Evolutionary conservation across 2,888 invertebrate genomes (phyloP).

Genomic region (Luffia ferchaultella): DNA sequence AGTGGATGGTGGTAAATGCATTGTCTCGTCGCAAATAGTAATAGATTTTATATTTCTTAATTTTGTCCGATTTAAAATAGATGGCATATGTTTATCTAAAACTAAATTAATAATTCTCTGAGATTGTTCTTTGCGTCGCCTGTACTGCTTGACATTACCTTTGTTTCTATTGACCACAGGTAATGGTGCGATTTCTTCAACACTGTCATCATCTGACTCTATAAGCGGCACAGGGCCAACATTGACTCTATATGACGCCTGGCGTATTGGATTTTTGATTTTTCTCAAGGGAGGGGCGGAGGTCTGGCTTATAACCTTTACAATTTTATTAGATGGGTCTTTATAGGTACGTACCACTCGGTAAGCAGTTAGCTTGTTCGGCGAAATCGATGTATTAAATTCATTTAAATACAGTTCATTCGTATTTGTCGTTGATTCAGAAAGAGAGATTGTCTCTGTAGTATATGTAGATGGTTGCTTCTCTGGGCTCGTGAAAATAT

Average conservation of each 20-base stretch:
- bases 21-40: background rate
- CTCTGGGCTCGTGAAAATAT: constrained; percentile 12
- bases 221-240: background rate
- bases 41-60: background rate
- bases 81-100: background rate
- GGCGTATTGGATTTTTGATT: background rate
- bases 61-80: background rate
- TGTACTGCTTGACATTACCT: background rate
- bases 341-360: background rate
- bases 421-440: background rate
- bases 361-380: too few relatives aligned
- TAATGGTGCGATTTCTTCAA: background rate
- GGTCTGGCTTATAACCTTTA: background rate
- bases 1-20: constrained; percentile 2
- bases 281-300: background rate
- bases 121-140: background rate
- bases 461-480: background rate
- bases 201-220: background rate
- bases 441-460: background rate
- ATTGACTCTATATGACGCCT: background rate
- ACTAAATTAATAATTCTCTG: background rate
- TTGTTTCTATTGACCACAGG: background rate
- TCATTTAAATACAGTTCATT: background rate
- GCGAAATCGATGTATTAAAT: background rate
- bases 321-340: background rate